A percentile compares a stretch with the other conserved stretches of the same genome.
Conservation (phyloP, 2,888 invertebrate genomes). For the Orthosia gothica region DNA sequence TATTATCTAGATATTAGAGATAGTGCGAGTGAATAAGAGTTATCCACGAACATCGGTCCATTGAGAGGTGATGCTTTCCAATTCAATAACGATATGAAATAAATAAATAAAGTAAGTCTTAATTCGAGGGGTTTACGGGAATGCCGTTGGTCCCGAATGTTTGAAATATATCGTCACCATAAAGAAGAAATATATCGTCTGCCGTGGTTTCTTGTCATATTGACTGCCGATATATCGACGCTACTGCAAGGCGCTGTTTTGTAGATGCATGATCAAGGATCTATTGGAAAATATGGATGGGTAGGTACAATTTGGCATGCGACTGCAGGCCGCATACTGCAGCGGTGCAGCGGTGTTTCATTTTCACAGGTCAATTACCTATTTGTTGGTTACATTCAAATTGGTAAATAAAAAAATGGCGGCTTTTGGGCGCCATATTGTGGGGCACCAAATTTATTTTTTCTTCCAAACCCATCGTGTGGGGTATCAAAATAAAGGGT, state of each 20-base stretch:
- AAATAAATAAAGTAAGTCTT: background rate
- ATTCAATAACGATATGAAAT: background rate
- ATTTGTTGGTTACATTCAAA: too few species aligned
- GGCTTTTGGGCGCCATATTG: too few species aligned
- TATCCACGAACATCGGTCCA: conserved; percentile 33
- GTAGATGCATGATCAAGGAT: background rate
- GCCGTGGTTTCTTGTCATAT: background rate
- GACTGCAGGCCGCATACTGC: background rate
- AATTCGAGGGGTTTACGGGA: background rate
- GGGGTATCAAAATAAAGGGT: too few species aligned
- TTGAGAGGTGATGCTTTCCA: background rate
- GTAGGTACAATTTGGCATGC: background rate
- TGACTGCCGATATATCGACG: background rate
- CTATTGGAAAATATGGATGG: background rate
- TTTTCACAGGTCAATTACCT: background rate
- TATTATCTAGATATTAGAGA: conserved; percentile 21
- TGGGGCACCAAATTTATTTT: too few species aligned
- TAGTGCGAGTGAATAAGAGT: conserved; percentile 24
- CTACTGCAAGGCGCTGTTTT: background rate
- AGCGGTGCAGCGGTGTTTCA: background rate
- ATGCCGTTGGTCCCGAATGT: background rate
- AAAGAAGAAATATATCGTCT: too few species aligned
- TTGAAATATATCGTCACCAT: background rate
- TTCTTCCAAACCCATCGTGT: too few species aligned
- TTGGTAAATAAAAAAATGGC: too few species aligned